Evolutionary conservation across 2,797 vertebrate genomes (phyloP).

Genomic region (Tapera naevia): DNA sequence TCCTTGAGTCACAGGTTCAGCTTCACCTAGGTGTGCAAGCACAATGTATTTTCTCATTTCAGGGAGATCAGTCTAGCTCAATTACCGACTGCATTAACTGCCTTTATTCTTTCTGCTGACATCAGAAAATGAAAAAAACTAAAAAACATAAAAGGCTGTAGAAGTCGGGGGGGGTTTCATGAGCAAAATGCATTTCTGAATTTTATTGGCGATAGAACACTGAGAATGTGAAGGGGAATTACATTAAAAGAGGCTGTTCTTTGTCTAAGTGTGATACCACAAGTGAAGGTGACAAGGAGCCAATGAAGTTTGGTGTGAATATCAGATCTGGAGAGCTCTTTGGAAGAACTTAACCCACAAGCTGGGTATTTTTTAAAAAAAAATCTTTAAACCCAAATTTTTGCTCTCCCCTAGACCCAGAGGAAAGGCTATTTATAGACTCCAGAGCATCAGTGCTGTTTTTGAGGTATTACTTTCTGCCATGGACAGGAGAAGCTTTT

Average conservation of each 20-base stretch:
- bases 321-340: conserved; percentile 44
- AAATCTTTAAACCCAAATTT: neutral
- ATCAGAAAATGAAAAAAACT: neutral
- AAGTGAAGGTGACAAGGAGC: conserved; percentile 24
- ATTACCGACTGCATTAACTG: neutral
- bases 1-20: neutral
- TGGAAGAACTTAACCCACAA: conserved; percentile 1
- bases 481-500: neutral
- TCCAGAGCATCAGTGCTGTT: neutral
- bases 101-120: neutral
- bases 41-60: neutral
- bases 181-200: neutral
- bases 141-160: neutral
- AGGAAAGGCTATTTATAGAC: neutral
- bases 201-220: neutral
- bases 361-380: neutral
- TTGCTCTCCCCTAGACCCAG: neutral
- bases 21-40: neutral
- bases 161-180: neutral
- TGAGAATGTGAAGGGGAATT: neutral
- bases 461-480: conserved; percentile 10
- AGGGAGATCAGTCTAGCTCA: neutral
- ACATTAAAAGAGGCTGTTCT: neutral
- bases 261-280: neutral
- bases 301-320: neutral